These are phyloP conservation scores for Catamblyrhynchus diadema DNA, from an alignment of 2,797 vertebrate genomes.

Conservation along the genomic window DNA sequence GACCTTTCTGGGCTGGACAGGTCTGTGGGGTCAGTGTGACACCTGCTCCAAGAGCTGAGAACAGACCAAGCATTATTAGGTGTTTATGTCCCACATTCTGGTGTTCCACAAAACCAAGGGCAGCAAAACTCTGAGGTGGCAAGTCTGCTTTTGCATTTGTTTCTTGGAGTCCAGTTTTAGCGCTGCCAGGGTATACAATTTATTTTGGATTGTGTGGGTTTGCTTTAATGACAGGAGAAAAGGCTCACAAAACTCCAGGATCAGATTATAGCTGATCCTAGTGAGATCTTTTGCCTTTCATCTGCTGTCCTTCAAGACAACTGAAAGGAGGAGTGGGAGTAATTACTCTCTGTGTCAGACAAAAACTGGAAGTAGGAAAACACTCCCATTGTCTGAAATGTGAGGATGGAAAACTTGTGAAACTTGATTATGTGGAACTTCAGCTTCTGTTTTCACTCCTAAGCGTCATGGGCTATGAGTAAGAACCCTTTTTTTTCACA, in stretches of 20 bases:
- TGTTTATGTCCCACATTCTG: neutral
- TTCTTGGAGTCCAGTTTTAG: neutral
- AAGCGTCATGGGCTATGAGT: neutral
- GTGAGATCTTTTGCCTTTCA: neutral
- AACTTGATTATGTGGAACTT: constrained; percentile 1
- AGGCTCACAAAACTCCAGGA: neutral
- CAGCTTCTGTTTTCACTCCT: neutral
- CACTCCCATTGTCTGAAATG: fast-evolving
- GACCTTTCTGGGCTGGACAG: neutral
- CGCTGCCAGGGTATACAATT: neutral
- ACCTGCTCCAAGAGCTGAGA: neutral
- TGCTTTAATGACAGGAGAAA: neutral
- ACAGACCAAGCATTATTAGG: neutral
- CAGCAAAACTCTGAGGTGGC: neutral
- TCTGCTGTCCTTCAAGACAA: neutral
- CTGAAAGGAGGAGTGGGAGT: neutral
- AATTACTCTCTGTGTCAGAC: neutral
- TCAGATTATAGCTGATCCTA: neutral
- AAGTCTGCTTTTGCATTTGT: neutral
- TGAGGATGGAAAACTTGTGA: neutral
- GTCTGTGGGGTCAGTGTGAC: neutral
- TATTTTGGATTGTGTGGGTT: neutral
- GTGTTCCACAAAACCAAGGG: neutral
- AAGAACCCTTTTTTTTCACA: neutral
- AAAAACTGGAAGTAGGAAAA: constrained; percentile 10